These are phyloP conservation scores for Ostrea edulis DNA, from an alignment of 1,140 invertebrate species.

Conservation along the genomic window DNA sequence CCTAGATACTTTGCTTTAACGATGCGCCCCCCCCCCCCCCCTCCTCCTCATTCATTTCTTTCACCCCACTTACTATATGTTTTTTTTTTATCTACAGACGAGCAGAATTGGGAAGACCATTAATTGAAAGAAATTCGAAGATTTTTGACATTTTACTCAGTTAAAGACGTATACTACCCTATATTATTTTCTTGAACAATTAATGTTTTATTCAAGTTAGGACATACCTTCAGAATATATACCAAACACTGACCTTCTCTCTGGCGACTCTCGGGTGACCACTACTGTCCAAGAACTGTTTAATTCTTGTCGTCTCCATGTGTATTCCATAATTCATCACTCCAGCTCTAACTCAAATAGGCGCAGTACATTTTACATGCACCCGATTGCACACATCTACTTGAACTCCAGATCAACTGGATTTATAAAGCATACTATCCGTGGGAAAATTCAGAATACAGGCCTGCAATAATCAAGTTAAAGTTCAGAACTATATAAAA, in stretches of 20 bases:
- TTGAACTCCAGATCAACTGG: neutral
- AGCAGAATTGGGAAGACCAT: too few species aligned
- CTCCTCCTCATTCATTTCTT: too few species aligned
- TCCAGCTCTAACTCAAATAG: neutral
- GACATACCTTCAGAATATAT: too few species aligned
- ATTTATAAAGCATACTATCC: neutral
- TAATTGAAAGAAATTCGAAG: too few species aligned
- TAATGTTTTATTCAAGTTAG: too few species aligned
- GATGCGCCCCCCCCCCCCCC: too few species aligned
- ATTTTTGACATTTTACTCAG: too few species aligned
- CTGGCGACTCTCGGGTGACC: neutral
- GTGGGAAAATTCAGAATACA: slow-evolving; percentile 20
- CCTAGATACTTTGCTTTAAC: too few species aligned
- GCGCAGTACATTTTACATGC: neutral
- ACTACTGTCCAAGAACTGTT: neutral
- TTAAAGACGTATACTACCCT: too few species aligned
- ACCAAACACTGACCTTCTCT: neutral
- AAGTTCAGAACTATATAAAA: slow-evolving; percentile 23
- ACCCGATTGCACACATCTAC: neutral
- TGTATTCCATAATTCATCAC: neutral
- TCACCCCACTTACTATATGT: too few species aligned
- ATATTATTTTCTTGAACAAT: too few species aligned
- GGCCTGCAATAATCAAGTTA: neutral
- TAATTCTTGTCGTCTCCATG: neutral
- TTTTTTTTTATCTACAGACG: too few species aligned